Percentiles rank a stretch among this genome's conserved stretches.
Evolutionary conservation across 2,888 invertebrate species (phyloP).

Genomic region (Slavum lentiscoides): DNA sequence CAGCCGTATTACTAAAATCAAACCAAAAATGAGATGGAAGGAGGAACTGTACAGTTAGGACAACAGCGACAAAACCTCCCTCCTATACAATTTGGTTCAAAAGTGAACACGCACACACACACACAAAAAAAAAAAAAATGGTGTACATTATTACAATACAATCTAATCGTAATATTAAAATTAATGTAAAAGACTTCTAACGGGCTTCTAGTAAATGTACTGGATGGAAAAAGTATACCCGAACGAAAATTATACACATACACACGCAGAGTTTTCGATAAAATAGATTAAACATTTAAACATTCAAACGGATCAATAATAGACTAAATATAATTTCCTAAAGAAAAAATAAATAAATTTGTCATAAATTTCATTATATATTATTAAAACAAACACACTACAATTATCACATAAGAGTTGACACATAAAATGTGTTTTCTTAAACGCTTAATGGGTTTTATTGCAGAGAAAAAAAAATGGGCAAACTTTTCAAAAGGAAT

Average conservation of each 20-base stretch:
- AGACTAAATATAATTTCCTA: background rate
- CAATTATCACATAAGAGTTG: background rate
- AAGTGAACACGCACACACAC: too few species aligned
- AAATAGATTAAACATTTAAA: constrained; percentile 16
- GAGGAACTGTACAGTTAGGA: background rate
- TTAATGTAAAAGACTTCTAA: background rate
- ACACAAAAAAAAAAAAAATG: background rate
- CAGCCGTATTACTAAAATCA: background rate
- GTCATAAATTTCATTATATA: background rate
- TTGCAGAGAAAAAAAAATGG: background rate
- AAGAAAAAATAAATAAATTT: background rate
- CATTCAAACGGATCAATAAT: background rate
- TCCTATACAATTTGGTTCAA: background rate
- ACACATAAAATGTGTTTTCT: background rate
- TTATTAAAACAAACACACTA: constrained; percentile 1
- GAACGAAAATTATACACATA: background rate
- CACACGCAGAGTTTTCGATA: background rate
- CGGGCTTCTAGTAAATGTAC: constrained; percentile 9
- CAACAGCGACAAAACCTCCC: background rate
- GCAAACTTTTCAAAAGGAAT: background rate
- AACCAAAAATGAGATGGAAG: background rate
- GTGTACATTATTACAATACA: background rate
- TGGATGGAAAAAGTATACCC: constrained; percentile 18
- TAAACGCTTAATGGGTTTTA: constrained; percentile 3
- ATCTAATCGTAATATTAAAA: background rate